A percentile compares a stretch with the other conserved stretches of the same genome.
Evolutionary conservation across 2,797 vertebrate species (phyloP).

Genomic region (Enteromius argenteus): DNA sequence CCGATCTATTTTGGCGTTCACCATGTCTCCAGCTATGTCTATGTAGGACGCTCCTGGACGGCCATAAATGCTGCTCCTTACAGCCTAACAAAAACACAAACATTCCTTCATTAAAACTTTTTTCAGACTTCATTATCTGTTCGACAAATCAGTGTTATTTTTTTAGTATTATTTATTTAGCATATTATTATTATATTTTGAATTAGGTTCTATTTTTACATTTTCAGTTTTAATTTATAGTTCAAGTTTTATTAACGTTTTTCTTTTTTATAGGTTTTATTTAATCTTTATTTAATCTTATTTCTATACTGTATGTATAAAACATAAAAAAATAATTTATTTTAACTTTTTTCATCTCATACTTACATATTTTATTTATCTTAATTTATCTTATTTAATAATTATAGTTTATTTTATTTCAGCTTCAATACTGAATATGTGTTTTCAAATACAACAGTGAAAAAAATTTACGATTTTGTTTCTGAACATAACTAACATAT

Average conservation of each 20-base stretch:
- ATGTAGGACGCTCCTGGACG: slow-evolving; percentile 94
- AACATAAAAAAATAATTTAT: no score
- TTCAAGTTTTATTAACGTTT: not conserved
- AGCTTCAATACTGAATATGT: no score
- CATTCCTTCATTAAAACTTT: not conserved
- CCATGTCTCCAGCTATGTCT: slow-evolving; percentile 94
- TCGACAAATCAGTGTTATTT: no score
- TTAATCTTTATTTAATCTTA: not conserved
- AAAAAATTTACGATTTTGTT: no score
- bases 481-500: no score
- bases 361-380: no score
- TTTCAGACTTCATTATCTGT: not conserved
- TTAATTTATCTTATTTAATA: no score
- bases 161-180: not conserved
- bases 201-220: no score
- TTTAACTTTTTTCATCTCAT: no score
- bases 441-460: no score
- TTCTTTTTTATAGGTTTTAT: not conserved
- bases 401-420: no score
- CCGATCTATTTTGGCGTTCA: slow-evolving; percentile 84
- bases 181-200: not conserved
- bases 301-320: not conserved
- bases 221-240: not conserved
- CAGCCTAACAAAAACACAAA: slow-evolving; percentile 79
- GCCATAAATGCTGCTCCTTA: slow-evolving; percentile 92